Evolutionary conservation across 2,113 vertebrate species (phyloP), one percentile per base, ranked within the genome.

Genomic region (Acrocephalus arundinaceus): DNA sequence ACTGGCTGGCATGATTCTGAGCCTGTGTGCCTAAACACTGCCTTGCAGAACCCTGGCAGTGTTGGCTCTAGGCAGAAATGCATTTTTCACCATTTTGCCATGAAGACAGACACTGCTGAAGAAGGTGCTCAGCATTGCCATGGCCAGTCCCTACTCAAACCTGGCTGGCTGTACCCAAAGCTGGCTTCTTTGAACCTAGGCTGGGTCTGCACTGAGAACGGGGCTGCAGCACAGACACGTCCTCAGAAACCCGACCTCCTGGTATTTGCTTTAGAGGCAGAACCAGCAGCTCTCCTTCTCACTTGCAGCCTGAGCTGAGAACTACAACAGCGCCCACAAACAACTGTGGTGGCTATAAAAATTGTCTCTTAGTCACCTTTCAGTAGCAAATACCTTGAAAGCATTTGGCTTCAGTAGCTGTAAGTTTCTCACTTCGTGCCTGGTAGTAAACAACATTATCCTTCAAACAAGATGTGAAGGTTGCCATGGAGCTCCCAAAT

Each of bases 361-460:
- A 57, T 52, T 37, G 6, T 45, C 41, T 90, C 62, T 84, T 72
- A 90, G 88, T 93, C 95, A 96, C 93, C 86, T 96, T 85, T 93
- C 61, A 59, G 75, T 81, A 90, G 75, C 76, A 94, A 88, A 90
- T 89, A 95, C 92, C 93, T 96, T 95, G 93, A 95, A 95, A 97
- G 86, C 79, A 55, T 45, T 96, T 96, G 93, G 93, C 96, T 95
- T 77, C 87, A 17, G 67, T 74, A 66, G 55, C 85, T 87, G 67
- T 37, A 80, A 85, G 72, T 78, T 96, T 97, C 94, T 94, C 94
- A 90, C 93, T 95, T 95, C 86, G 1, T 90, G 92, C 76, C 73
- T 81, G 45, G 73, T 96, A 96, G 95, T 96, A 97, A 97, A 97
- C 96, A 97, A 76, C 65, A 82, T 74, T 72, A 88, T 54, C 88